A percentile compares a stretch with the other conserved stretches of the same genome.
These are phyloP conservation scores for Aphaenogaster floridana DNA, from an alignment of 1,140 invertebrate species.

Conservation along the genomic window DNA sequence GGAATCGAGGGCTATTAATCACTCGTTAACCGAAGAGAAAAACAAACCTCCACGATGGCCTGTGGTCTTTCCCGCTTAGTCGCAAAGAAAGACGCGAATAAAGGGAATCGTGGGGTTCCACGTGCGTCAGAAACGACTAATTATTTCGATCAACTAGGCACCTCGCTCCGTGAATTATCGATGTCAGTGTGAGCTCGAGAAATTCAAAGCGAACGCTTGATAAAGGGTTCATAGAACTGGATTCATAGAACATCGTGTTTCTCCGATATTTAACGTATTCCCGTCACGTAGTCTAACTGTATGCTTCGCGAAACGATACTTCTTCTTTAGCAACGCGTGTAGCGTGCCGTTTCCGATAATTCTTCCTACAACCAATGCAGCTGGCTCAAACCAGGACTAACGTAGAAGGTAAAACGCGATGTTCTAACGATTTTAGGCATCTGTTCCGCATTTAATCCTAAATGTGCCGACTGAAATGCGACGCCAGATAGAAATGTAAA, in stretches of 20 bases:
- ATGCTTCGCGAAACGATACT: conserved; percentile 31
- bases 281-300: conserved; percentile 34
- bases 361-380: not conserved
- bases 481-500: not conserved
- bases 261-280: not conserved
- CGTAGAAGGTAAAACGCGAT: not conserved
- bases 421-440: conserved; percentile 6
- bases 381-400: conserved; percentile 5
- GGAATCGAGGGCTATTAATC: conserved; percentile 53
- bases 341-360: conserved; percentile 31
- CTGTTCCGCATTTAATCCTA: conserved; percentile 11
- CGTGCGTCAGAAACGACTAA: conserved; percentile 29
- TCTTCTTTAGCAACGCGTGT: conserved; percentile 30
- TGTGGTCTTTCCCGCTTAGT: conserved; percentile 15
- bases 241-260: conserved; percentile 34
- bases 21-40: conserved; percentile 48
- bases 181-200: not conserved
- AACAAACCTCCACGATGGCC: conserved; percentile 38
- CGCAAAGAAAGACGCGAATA: conserved; percentile 22
- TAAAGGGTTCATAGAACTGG: not conserved
- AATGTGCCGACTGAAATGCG: not conserved
- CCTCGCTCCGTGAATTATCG: not conserved
- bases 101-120: not conserved
- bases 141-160: conserved; percentile 43
- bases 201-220: conserved; percentile 1